Percentiles rank a stretch among this genome's conserved stretches.
phyloP scores from a whole-genome alignment of 2,113 vertebrate species.

The Lynx canadensis region DNA sequence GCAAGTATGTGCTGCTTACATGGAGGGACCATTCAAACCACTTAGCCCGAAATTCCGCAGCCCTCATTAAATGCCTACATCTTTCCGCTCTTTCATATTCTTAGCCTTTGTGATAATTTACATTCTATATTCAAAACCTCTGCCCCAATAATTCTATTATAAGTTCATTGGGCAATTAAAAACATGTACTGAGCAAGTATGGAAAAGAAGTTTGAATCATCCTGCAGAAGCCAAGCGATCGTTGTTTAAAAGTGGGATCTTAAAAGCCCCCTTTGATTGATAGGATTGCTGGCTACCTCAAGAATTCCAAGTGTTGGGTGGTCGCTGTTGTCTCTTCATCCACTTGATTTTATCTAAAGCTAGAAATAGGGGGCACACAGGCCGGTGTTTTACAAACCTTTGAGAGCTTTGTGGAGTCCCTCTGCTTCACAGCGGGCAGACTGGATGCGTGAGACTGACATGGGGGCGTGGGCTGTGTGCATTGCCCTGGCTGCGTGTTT shows the following conservation, averaged over 20 bases:
- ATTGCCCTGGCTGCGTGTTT: not conserved
- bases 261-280: not conserved
- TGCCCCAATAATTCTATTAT: constrained; percentile 3
- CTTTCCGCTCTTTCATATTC: not conserved
- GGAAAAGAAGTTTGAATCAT: not conserved
- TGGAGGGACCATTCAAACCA: too few relatives aligned
- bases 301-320: not conserved
- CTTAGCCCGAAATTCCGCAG: not conserved
- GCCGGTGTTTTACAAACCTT: not conserved
- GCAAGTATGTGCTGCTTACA: not conserved
- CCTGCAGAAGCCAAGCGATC: not conserved
- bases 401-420: not conserved
- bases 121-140: not conserved
- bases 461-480: not conserved
- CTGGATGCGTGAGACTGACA: not conserved
- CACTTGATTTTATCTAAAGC: not conserved
- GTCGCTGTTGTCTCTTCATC: not conserved
- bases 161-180: not conserved
- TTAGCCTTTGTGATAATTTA: not conserved
- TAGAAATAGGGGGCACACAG: not conserved
- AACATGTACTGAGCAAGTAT: not conserved
- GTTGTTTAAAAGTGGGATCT: not conserved
- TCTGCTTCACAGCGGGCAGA: not conserved
- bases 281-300: not conserved
- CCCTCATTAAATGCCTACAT: not conserved